Evolutionary conservation across 2,113 vertebrate species (phyloP).

Genomic region (Sceloporus undulatus): DNA sequence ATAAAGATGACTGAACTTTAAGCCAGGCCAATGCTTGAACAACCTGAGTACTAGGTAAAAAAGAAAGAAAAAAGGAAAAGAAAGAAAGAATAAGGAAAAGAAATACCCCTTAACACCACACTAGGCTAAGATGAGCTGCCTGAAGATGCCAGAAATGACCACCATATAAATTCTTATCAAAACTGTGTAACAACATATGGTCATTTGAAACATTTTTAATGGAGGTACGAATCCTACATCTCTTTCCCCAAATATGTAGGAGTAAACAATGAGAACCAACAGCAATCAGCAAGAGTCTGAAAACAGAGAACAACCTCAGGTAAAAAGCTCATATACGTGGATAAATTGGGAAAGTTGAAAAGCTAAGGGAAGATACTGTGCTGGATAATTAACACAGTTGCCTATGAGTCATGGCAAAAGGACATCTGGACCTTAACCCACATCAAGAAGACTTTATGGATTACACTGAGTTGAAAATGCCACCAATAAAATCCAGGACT

Average conservation of each 20-base stretch:
- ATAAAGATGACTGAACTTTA: background rate
- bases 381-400: background rate
- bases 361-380: too few species aligned
- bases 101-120: background rate
- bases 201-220: background rate
- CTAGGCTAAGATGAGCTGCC: background rate
- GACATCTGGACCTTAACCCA: background rate
- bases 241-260: background rate
- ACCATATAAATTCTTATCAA: background rate
- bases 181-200: background rate
- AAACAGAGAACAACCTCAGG: background rate
- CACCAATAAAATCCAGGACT: constrained; percentile 14
- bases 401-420: background rate
- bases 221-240: background rate
- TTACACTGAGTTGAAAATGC: background rate
- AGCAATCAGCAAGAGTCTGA: background rate
- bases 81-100: too few species aligned
- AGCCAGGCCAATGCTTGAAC: background rate
- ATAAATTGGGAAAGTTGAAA: background rate
- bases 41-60: background rate
- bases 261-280: background rate
- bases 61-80: background rate
- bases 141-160: background rate
- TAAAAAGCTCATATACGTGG: background rate
- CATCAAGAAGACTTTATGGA: background rate